Percentiles rank a stretch among this genome's conserved stretches.
These are phyloP conservation scores for Toxotes chatareus DNA, from an alignment of 2,113 vertebrate species.

Conservation along the genomic window DNA sequence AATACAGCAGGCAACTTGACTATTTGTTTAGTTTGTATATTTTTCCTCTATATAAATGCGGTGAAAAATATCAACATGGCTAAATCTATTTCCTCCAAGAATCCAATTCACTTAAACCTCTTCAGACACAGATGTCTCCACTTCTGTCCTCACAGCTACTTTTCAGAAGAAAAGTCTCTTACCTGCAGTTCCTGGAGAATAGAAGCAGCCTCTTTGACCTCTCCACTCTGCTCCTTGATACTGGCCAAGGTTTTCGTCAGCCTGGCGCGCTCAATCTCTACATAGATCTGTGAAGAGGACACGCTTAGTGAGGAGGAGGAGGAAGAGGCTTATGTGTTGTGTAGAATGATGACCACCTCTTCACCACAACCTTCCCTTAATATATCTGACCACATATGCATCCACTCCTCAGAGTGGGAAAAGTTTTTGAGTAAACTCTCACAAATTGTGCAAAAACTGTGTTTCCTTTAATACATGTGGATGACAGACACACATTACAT, in stretches of 20 bases:
- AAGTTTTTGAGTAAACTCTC: not conserved
- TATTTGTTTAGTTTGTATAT: not conserved
- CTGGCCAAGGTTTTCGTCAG: slow-evolving; percentile 94
- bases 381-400: not conserved
- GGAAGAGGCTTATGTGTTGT: not conserved
- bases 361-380: not conserved
- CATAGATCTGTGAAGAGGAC: slow-evolving; percentile 90
- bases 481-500: not conserved
- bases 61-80: not conserved
- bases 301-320: not conserved
- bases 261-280: slow-evolving; percentile 97
- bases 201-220: slow-evolving; percentile 94
- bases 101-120: not conserved
- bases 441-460: not conserved
- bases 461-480: not conserved
- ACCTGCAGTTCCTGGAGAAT: slow-evolving; percentile 98
- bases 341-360: not conserved
- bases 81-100: not conserved
- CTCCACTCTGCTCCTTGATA: slow-evolving; percentile 95
- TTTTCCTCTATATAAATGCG: not conserved
- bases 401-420: no score
- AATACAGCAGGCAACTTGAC: not conserved
- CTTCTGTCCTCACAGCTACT: not conserved
- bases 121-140: not conserved
- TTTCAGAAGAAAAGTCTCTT: slow-evolving; percentile 24